Percentiles rank a stretch among this genome's conserved stretches.
phyloP scores from a whole-genome alignment of 2,797 vertebrate species.

The Danio albolineatus region DNA sequence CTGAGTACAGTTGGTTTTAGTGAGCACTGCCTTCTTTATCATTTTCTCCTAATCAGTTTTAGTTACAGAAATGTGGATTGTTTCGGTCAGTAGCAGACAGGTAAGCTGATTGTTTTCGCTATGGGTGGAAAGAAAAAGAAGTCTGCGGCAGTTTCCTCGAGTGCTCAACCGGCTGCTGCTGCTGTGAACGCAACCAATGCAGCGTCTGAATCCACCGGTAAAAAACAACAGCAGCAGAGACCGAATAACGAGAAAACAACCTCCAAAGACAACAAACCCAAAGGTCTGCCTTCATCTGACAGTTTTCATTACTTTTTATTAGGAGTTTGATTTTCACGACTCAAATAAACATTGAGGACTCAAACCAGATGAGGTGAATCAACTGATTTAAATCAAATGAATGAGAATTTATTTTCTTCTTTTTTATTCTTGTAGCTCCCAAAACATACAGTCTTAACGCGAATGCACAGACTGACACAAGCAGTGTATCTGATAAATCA shows the following conservation, averaged over 20 bases:
- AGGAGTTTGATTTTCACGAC: neutral
- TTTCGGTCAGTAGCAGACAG: neutral
- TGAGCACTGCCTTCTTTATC: neutral
- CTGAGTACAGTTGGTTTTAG: neutral
- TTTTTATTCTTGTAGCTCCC: slow-evolving; percentile 76
- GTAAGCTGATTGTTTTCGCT: neutral
- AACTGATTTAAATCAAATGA: too few relatives aligned
- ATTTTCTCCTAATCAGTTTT: neutral
- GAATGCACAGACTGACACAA: slow-evolving; percentile 81
- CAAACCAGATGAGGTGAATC: too few relatives aligned
- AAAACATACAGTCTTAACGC: slow-evolving; percentile 92
- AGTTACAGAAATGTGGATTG: neutral
- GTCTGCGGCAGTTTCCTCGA: slow-evolving; percentile 52
- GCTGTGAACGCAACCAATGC: slow-evolving; percentile 65
- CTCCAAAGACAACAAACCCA: slow-evolving; percentile 77
- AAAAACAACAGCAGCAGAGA: slow-evolving; percentile 64
- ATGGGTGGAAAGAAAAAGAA: slow-evolving; percentile 86
- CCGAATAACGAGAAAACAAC: slow-evolving; percentile 66
- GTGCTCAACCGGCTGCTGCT: slow-evolving; percentile 36
- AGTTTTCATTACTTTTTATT: neutral
- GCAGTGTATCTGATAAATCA: slow-evolving; percentile 86
- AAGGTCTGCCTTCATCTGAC: slow-evolving; percentile 67
- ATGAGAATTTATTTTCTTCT: neutral
- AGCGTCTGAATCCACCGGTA: slow-evolving; percentile 60
- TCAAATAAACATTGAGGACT: neutral